Base-by-base conservation (phyloP, 1,140 invertebrate species). In the Euglossa dilemma region DNA sequence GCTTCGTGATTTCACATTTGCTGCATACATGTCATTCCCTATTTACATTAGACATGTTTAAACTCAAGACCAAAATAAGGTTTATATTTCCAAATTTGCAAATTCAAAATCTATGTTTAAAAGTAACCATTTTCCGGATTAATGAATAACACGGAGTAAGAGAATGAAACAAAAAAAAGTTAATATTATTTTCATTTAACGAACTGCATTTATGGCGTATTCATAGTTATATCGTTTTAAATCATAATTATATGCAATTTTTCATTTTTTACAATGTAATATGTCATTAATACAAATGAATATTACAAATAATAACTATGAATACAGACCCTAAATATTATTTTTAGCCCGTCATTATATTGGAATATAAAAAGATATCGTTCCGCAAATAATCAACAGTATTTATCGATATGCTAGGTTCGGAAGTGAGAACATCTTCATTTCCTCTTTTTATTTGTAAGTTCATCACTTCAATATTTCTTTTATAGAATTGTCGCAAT, bases 381-480 rank as follows among this genome's bases (percentile, higher is more conserved):
- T 64, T 71, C 47, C 54, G 70, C 28, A 66, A 20, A 66, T 69
- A 75, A 83, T 83, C 52, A 56, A 83, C 69, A 83, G 72, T 84
- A 85, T 86, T 86, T 79, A 86, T 84, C 69, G 57, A 71, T 77
- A 63, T 54, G 47, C 45, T 86, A 57, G 20, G 71, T 83, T 69
- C 47, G 67, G n/a, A 79, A 83, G 52, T 36, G 75, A 73, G 18
- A 69, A 66, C 28, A 43, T 70, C 18, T 78, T 61, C 28, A 54
- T 86, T 80, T 45, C 75, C 57, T 72, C 67, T 75, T 85, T 85
- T 77, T 66, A 82, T 76, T 76, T 85, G 72, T 85, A 85, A 72
- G 80, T 80, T 86, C 54, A 50, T 77, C 63, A 47, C 76, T 72
- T 52, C 56, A 61, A 73, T 67, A 67, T 88, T 80, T 84, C 63